Base-by-base conservation (phyloP, 2,797 vertebrate species). In the Pipistrellus nathusii region DNA sequence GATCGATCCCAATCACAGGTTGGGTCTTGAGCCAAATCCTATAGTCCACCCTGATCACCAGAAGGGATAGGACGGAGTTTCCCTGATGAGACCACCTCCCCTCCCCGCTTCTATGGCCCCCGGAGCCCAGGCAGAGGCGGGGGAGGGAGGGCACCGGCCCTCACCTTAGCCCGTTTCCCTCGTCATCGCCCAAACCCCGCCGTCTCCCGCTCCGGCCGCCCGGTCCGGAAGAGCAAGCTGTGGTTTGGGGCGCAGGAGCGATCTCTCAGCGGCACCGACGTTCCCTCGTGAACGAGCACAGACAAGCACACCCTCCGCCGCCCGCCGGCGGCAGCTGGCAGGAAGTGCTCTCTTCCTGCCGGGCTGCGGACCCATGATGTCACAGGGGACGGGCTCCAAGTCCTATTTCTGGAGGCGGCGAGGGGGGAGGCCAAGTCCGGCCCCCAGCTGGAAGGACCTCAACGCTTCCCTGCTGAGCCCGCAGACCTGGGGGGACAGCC, bases 261-360 rank as follows among this genome's bases (percentile, higher is more conserved):
- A 44, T 5, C 44, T 64, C 55, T 3, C 6, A 12, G 8, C 44
- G 15, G 17, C 8, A 0, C 46, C 23, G 25, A 68, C 7, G 0
- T 51, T 72, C 72, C 17, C 6, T 8, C 12, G 27, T 80, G 8
- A 69, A 73, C 32, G 2, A 8, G 46, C 84, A 0, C 84, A 0
- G 64, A 41, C 38, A 88, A 53, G 30, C 85, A 46, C 44, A 35
- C 32, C 44, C 69, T 48, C 62, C 66, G 35, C 44, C 69, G 48
- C 62, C 66, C 68, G 25, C 30, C 11, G 27, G 27, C 11, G 27
- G 27, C 59, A 62, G 59, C 85, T 59, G 87, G 87, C 82, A 66
- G 85, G 87, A 89, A 89, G 53, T 51, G 68, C 25, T 30, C 87
- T 94, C 93, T 96, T 97, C 96, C 95, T 96, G 96, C 75, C 84